phyloP scores from a whole-genome alignment of 64 coral and sea anemone species.

The Acropora tenuis region DNA sequence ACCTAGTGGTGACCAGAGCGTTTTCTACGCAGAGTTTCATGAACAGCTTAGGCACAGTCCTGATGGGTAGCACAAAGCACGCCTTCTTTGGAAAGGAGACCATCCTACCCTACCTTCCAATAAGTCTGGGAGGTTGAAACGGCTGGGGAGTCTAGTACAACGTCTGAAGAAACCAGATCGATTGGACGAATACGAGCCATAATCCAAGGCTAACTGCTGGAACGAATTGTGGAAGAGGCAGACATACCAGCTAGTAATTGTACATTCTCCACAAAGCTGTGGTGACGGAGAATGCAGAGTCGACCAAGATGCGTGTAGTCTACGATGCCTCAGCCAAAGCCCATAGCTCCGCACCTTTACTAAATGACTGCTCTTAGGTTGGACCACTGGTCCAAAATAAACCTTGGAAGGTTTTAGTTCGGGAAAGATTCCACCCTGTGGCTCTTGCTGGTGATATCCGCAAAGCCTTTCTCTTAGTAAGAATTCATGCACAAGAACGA shows the following conservation, averaged over 20 bases:
- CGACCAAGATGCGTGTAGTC: constrained; percentile 39
- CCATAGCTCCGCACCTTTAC: constrained; percentile 1
- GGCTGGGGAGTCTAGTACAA: constrained; percentile 29
- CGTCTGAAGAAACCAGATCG: constrained; percentile 25
- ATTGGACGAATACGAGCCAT: constrained; percentile 46
- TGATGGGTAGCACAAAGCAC: constrained; percentile 52
- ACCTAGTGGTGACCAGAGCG: constrained; percentile 27
- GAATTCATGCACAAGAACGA: constrained; percentile 3
- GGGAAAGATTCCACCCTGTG: constrained; percentile 16
- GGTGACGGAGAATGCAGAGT: constrained; percentile 46
- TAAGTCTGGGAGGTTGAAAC: constrained; percentile 47
- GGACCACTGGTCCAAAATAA: constrained; percentile 58
- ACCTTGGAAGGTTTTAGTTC: constrained; percentile 19
- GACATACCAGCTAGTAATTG: neutral
- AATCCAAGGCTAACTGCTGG: constrained; percentile 37
- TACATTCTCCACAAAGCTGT: constrained; percentile 65
- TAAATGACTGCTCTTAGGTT: constrained; percentile 64
- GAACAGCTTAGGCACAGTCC: constrained; percentile 44
- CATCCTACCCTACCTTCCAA: constrained; percentile 41
- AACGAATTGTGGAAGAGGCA: constrained; percentile 52
- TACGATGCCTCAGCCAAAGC: constrained; percentile 47
- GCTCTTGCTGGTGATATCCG: constrained; percentile 18
- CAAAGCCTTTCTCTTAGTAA: constrained; percentile 4
- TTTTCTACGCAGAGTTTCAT: constrained; percentile 47
- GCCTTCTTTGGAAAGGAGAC: constrained; percentile 54